Conservation (phyloP, 2,888 invertebrate genomes). For the Sinotaia quadrata region DNA sequence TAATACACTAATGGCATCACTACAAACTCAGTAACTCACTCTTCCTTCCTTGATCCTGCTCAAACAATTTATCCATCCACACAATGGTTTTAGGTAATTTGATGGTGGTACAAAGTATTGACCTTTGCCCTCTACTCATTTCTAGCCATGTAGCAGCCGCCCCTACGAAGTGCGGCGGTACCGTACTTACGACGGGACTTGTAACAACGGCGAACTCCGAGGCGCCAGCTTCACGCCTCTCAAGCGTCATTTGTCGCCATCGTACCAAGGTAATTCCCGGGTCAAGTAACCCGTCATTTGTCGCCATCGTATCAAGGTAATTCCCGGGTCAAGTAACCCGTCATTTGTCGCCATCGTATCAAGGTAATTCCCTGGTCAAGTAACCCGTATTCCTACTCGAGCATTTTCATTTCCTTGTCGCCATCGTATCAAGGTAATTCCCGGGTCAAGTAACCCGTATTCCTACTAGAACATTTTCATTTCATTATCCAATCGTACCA, state of each 20-base stretch:
- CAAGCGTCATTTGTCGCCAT: slow-evolving; percentile 27
- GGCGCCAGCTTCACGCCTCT: slow-evolving; percentile 16
- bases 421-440: slow-evolving; percentile 26
- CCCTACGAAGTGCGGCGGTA: not conserved
- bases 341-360: slow-evolving; percentile 19
- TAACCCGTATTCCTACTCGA: not conserved
- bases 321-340: not conserved
- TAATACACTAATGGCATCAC: too few species aligned
- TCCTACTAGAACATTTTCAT: not conserved
- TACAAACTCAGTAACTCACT: too few species aligned
- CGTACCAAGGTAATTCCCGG: slow-evolving; percentile 22
- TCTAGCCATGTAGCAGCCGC: not conserved
- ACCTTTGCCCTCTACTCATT: too few species aligned
- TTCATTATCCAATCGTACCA: too few species aligned
- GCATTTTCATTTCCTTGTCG: too few species aligned
- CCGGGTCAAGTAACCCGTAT: not conserved
- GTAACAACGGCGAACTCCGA: slow-evolving; percentile 22
- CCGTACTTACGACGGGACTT: slow-evolving; percentile 28
- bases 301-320: slow-evolving; percentile 27
- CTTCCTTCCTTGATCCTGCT: too few species aligned
- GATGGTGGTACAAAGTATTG: too few species aligned
- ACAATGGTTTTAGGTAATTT: too few species aligned
- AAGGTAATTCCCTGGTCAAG: not conserved
- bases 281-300: not conserved
- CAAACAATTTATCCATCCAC: too few species aligned